Base-by-base conservation (phyloP, 2,888 invertebrate species). In the Leptinotarsa peninsularis region DNA sequence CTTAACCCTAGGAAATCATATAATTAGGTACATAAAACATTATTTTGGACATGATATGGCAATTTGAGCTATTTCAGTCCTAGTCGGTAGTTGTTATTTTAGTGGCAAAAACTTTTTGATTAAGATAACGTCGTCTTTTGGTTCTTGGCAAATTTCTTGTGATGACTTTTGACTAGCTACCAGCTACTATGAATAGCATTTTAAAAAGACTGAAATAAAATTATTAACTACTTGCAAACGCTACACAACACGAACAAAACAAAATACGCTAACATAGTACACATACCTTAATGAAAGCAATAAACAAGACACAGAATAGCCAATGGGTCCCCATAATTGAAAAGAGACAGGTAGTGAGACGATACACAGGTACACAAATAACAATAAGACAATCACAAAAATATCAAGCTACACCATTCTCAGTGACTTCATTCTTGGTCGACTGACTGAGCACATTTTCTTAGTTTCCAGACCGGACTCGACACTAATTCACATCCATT, bases 331-430 rank as follows among this genome's bases (percentile, higher is more conserved):
- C 70, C 70, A 70, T 70, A 33, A 58, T 60, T 49, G 17, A 67
- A 68, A 50, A 68, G 52, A 50, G 70, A 58, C 58, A 70, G 70
- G 49, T 70, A 70, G 58, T 15, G 23, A 49, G 18, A 71, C 71
- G 60, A 58, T 23, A 71, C 70, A 71, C 71, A 71, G 71, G 71
- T 71, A 71, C 66, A 71, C 50, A 71, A 21, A 52, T 15, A 71
- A 72, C 63, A 66, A 75, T 49, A 58, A 70, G 17, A 70, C 70
- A 43, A 70, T 63, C 63, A 63, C 63, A 63, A 43, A 43, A 43
- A 63, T 63, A 33, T 63, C 17, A 33, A 27, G 43, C 63, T 63
- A 43, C 63, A 63, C 43, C 63, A 63, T 27, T 63, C 43, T 43
- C 63, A 18, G 10, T 4, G 63, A 63, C 63, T 63, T 63, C 4